These are phyloP conservation scores for Drosophila buzzatii DNA, from an alignment of 2,888 invertebrate genomes.

Conservation along the genomic window DNA sequence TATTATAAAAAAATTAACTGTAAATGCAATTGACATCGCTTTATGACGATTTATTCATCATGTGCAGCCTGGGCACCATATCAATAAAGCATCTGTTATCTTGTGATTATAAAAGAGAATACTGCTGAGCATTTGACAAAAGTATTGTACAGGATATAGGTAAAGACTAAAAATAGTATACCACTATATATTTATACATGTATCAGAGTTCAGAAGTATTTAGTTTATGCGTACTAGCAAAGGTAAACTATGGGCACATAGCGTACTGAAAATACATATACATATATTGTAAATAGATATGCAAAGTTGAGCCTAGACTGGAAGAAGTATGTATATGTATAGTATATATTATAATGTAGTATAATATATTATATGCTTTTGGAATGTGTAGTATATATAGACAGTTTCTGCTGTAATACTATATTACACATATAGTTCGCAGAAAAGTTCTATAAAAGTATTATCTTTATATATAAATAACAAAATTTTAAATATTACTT, in stretches of 20 bases:
- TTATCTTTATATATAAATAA: background rate
- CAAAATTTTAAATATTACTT: background rate
- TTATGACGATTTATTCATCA: conserved; percentile 49
- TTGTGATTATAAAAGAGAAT: background rate
- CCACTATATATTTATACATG: background rate
- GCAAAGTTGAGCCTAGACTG: background rate
- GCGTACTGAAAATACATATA: background rate
- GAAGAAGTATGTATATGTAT: background rate
- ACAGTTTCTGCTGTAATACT: background rate
- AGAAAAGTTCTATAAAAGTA: background rate
- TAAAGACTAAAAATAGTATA: background rate
- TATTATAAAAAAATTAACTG: conserved; percentile 19
- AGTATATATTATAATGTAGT: background rate
- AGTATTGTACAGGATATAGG: background rate
- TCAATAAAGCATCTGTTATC: conserved; percentile 23
- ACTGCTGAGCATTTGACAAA: background rate
- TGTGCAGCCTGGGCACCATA: conserved; percentile 37
- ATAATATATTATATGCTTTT: background rate
- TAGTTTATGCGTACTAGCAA: background rate
- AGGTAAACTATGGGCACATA: background rate
- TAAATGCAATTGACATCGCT: conserved; percentile 37
- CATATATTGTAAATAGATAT: background rate
- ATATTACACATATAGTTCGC: background rate
- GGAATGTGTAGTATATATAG: background rate
- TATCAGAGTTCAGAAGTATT: background rate